Base-by-base conservation (phyloP, 2,113 vertebrate species). In the Hemiprocne comata region DNA sequence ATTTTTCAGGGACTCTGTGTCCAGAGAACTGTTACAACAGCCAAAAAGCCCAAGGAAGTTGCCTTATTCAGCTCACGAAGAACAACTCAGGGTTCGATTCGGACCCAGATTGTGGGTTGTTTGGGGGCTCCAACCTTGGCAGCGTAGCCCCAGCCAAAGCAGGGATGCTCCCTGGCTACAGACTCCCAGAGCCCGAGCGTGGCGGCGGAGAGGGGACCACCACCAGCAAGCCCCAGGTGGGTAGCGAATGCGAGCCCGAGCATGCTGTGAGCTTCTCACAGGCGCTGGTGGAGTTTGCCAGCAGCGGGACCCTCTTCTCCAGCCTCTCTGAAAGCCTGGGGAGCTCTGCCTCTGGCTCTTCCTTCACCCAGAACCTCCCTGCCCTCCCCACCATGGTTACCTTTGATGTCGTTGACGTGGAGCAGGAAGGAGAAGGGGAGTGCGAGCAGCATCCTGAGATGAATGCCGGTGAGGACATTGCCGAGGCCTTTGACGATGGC, bases 371-470 rank as follows among this genome's bases (percentile, higher is more conserved):
- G 83, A 99, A 98, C 86, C 98, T 99, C 65, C 98, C 99, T 8
- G 98, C 98, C 76, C 98, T 99, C 46, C 99, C 99, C 4, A 98
- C 99, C 58, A 99, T 99, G 96, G 99, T 99, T 81, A 99, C 99
- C 3, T 99, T 99, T 28, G 99, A 99, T 26, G 98, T 99, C 0
- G 99, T 99, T 6, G 99, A 99, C 8, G 98, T 99, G 97, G 99
- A 99, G 91, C 98, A 98, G 58, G 99, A 99, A 70, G 99, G 99
- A 1, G 99, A 99, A 94, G 99, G 99, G 2, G 99, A 99, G 87
- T 99, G 99, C 6, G 99, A 99, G 72, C 98, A 99, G 89, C 99
- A 98, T 46, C 98, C 98, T 4, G 99, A 99, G 81, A 98, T 99
- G 97, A 99, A 97, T 1, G 98, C 98, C 2, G 99, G 98, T 7